Evolutionary conservation across 2,888 invertebrate genomes (phyloP).

Genomic region (Agonum fuliginosum): DNA sequence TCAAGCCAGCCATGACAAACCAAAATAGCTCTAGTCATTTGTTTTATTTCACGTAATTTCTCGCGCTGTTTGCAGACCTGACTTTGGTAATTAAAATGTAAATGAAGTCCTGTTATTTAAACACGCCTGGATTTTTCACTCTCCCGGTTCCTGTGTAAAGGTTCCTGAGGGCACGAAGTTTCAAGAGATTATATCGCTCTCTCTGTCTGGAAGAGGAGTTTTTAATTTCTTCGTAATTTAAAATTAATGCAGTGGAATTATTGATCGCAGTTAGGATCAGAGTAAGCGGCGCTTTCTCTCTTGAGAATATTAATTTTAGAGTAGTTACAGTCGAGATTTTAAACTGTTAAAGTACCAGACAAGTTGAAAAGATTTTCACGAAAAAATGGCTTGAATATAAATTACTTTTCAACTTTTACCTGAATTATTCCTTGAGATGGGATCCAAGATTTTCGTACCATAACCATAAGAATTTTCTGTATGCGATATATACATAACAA

Average conservation of each 20-base stretch:
- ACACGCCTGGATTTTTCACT: slow-evolving; percentile 18
- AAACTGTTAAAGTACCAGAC: slow-evolving; percentile 9
- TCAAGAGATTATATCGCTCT: slow-evolving; percentile 7
- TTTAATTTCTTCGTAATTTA: slow-evolving; percentile 44
- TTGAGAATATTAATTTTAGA: slow-evolving; percentile 23
- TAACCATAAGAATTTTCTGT: too few relatives aligned
- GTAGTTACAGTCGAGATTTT: slow-evolving; percentile 11
- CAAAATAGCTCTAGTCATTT: neutral
- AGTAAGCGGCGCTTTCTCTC: neutral
- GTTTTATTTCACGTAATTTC: neutral
- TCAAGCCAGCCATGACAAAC: neutral
- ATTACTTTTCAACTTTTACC: too few relatives aligned
- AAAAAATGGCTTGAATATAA: neutral
- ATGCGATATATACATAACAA: too few relatives aligned
- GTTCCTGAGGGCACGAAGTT: slow-evolving; percentile 17
- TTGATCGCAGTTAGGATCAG: slow-evolving; percentile 35
- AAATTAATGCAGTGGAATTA: slow-evolving; percentile 46
- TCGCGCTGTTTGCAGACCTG: slow-evolving; percentile 9
- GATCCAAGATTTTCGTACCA: too few relatives aligned
- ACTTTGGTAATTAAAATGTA: slow-evolving; percentile 43
- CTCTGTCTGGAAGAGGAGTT: slow-evolving; percentile 24
- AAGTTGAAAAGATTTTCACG: slow-evolving; percentile 14
- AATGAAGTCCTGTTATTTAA: slow-evolving; percentile 36
- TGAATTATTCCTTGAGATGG: too few relatives aligned
- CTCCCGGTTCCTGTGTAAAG: neutral